Percentiles rank a stretch among this genome's conserved stretches.
phyloP scores from a whole-genome alignment of 1,140 invertebrate species.

The Dufourea novaeangliae region DNA sequence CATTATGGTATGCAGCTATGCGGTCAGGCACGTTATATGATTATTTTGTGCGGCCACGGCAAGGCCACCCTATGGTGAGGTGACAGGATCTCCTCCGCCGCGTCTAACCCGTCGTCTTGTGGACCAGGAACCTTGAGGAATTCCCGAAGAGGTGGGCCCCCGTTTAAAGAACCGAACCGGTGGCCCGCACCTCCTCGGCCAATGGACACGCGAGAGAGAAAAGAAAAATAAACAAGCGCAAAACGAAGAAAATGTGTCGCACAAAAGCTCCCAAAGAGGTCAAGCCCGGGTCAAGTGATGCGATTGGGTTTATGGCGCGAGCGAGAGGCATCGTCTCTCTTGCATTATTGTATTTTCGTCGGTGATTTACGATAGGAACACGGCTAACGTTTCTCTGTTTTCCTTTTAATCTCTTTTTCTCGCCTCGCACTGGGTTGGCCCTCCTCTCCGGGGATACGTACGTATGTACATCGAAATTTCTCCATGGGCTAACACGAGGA shows the following conservation, averaged over 20 bases:
- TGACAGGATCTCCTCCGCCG: slow-evolving; percentile 58
- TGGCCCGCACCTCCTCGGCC: slow-evolving; percentile 26
- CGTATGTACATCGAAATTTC: background rate
- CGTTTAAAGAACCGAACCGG: slow-evolving; percentile 56
- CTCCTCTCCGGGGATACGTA: background rate
- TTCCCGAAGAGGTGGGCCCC: slow-evolving; percentile 34
- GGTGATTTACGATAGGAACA: slow-evolving; percentile 64
- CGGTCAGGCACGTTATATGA: slow-evolving; percentile 72
- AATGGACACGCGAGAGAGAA: background rate
- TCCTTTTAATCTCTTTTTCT: slow-evolving; percentile 13
- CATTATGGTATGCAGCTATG: slow-evolving; percentile 76
- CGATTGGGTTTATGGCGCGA: slow-evolving; percentile 70
- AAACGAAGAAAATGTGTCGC: slow-evolving; percentile 59
- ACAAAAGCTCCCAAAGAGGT: slow-evolving; percentile 60
- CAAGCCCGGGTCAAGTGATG: slow-evolving; percentile 64
- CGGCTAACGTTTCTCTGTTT: slow-evolving; percentile 30
- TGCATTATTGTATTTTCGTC: slow-evolving; percentile 66
- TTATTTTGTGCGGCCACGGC: slow-evolving; percentile 72
- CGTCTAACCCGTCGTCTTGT: slow-evolving; percentile 53
- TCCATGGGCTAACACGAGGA: background rate
- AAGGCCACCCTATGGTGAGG: slow-evolving; percentile 65
- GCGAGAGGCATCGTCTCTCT: slow-evolving; percentile 44
- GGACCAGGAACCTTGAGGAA: slow-evolving; percentile 56
- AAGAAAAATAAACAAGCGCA: slow-evolving; percentile 37
- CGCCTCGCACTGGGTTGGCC: background rate